Base-by-base conservation (phyloP, 2,113 vertebrate species). In the Anhinga anhinga region DNA sequence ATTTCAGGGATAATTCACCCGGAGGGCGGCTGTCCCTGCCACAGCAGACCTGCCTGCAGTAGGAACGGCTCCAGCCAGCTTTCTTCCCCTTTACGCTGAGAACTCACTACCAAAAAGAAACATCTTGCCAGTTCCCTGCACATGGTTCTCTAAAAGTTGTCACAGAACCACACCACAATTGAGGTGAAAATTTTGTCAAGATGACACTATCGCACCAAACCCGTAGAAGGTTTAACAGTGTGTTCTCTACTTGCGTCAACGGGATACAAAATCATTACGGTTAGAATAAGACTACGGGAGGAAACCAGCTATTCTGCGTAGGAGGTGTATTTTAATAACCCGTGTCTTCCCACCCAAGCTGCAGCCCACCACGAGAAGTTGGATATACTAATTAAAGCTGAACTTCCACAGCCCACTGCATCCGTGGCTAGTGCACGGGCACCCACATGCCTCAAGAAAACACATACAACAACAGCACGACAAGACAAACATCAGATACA, bases 401-500 rank as follows among this genome's bases (percentile, higher is more conserved):
- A 63, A 52, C 26, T 45, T 36, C 73, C 67, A 5, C 73, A 36
- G 36, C 38, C 40, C 50, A 6, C 56, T 27, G 50, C 63, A 44
- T 36, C 52, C 15, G 36, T 4, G n/a, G 63, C 32, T 2, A 19
- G 50, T 4, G 44, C 67, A 18, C 26, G 4, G 59, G 88, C 78
- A 70, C 59, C 93, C 86, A 85, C 50, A 11, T 14, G 5, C 5
- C 93, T 62, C 80, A 11, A 15, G 34, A 30, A 56, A 49, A 27
- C 1, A 1, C n/a, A 5, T 2, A 0, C 3, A 3, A n/a, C 30
- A 20, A 25, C 3, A 58, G 77, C 38, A 18, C 1, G 4, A 21
- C 58, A 11, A 21, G 59, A 18, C 23, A 19, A 34, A 49, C 1
- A 5, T 47, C 14, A 2, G 13, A 2, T 7, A 18, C 3, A 8